These are phyloP conservation scores for Arctocebus calabarensis DNA, from an alignment of 2,797 vertebrate genomes.

Conservation along the genomic window DNA sequence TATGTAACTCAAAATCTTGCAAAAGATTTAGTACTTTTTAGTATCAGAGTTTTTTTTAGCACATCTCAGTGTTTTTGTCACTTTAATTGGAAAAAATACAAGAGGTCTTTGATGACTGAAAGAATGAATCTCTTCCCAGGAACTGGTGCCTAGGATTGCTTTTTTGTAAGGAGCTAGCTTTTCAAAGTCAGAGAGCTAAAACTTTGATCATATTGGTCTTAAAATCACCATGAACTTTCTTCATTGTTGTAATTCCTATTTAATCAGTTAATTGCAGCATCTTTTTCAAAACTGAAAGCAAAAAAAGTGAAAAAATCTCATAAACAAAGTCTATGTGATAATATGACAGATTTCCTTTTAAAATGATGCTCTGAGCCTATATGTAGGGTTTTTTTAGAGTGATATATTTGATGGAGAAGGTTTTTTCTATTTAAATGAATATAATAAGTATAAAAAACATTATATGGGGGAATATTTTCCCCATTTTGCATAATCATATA, in stretches of 20 bases:
- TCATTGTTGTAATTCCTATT: constrained; percentile 34
- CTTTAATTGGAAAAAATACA: constrained; percentile 65
- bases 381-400: constrained; percentile 15
- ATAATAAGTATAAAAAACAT: neutral
- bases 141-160: constrained; percentile 35
- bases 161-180: constrained; percentile 3
- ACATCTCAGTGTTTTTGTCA: constrained; percentile 56
- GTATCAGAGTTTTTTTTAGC: constrained; percentile 30
- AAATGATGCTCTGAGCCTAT: neutral
- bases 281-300: constrained; percentile 49
- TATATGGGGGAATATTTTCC: neutral
- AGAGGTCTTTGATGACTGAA: constrained; percentile 52
- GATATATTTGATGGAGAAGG: neutral
- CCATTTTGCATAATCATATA: neutral
- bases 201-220: constrained; percentile 65
- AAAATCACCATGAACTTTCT: constrained; percentile 8
- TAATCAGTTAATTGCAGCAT: constrained; percentile 59
- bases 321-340: neutral
- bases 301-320: constrained; percentile 43
- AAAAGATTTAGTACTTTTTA: constrained; percentile 59
- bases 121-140: neutral
- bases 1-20: constrained; percentile 44
- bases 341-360: neutral
- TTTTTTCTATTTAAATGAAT: neutral
- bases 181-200: constrained; percentile 53